Evolutionary conservation across 2,888 invertebrate genomes (phyloP).

Genomic region (Seira sanloemensis): DNA sequence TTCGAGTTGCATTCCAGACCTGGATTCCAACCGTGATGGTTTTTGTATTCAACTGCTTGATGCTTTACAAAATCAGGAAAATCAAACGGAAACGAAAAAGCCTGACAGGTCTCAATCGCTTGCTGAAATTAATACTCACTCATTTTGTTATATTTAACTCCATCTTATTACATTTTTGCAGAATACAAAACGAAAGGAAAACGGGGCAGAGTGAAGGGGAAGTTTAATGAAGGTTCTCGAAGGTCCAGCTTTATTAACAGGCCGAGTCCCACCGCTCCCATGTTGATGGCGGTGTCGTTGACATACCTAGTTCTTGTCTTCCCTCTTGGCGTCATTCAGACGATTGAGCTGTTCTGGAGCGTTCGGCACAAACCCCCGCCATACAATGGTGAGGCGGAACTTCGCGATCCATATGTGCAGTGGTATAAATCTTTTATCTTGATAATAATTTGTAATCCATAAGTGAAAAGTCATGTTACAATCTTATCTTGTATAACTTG

Average conservation of each 20-base stretch:
- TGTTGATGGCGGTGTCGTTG: conserved; percentile 75
- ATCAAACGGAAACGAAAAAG: conserved; percentile 53
- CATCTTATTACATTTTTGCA: not conserved
- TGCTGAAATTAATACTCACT: too few relatives aligned
- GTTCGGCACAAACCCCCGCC: conserved; percentile 74
- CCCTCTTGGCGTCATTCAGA: conserved; percentile 76
- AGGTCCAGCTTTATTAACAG: conserved; percentile 50
- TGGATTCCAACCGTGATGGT: conserved; percentile 76
- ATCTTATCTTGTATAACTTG: conserved; percentile 10
- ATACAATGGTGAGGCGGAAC: conserved; percentile 49
- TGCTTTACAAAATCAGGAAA: conserved; percentile 73
- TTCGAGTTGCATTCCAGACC: conserved; percentile 76
- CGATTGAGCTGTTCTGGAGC: conserved; percentile 76
- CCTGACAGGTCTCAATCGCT: conserved; percentile 68
- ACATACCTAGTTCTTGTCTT: conserved; percentile 75
- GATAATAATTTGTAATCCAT: too few relatives aligned
- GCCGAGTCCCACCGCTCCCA: conserved; percentile 74
- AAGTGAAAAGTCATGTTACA: too few relatives aligned
- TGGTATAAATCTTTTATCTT: conserved; percentile 73
- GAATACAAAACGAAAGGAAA: conserved; percentile 71
- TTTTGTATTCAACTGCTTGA: conserved; percentile 75
- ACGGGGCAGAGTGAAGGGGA: not conserved
- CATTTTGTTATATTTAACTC: too few relatives aligned
- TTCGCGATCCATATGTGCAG: conserved; percentile 73
- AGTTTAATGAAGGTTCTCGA: not conserved